Evolutionary conservation across 1,140 invertebrate genomes (phyloP).

Genomic region (Steinernema khuongi): DNA sequence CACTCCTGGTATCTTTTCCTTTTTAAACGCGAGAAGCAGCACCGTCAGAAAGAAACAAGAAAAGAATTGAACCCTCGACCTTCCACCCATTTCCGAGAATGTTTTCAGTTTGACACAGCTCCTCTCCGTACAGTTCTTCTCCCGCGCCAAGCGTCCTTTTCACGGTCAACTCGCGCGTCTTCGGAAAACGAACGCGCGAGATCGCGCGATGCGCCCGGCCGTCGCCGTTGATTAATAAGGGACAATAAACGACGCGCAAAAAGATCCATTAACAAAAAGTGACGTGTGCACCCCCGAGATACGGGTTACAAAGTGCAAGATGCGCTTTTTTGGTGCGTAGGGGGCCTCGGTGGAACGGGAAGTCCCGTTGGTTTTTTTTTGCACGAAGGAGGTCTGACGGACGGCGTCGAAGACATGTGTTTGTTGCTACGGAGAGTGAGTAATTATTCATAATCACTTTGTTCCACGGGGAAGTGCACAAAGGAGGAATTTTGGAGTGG

Average conservation of each 20-base stretch:
- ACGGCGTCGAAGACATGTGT: too few relatives aligned
- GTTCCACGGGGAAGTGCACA: background rate
- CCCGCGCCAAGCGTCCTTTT: background rate
- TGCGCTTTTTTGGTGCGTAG: background rate
- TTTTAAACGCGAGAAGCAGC: too few relatives aligned
- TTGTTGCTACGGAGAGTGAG: background rate
- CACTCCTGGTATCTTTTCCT: too few relatives aligned
- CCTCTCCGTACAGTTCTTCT: background rate
- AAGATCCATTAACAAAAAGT: background rate
- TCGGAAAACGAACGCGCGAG: background rate
- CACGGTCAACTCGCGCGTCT: background rate
- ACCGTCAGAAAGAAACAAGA: too few relatives aligned
- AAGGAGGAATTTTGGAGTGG: background rate
- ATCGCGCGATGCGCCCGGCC: background rate
- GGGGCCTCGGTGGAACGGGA: background rate
- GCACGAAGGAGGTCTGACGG: too few relatives aligned
- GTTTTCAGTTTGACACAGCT: background rate
- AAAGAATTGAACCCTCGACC: too few relatives aligned
- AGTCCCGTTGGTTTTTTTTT: too few relatives aligned
- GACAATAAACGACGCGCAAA: background rate
- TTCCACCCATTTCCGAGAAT: background rate
- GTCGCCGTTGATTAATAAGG: background rate
- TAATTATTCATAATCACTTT: background rate
- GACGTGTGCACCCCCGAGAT: background rate
- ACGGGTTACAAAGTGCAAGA: slow-evolving; percentile 1